Conservation (phyloP, 1,140 invertebrate genomes). For the Palaemon carinicauda region DNA sequence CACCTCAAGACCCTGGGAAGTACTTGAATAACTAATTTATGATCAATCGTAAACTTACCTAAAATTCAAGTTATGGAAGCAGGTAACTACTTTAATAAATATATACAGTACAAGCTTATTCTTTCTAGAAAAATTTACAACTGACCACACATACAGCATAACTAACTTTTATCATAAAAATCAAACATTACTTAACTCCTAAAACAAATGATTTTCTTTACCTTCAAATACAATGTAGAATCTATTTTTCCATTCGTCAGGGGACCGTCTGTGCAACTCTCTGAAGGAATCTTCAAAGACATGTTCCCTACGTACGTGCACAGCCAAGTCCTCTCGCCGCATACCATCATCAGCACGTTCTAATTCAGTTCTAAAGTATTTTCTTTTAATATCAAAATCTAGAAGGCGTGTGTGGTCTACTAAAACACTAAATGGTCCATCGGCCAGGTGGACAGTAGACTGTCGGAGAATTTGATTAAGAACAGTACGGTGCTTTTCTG, state of each 20-base stretch:
- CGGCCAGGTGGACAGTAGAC: slow-evolving; percentile 83
- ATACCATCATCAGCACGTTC: slow-evolving; percentile 82
- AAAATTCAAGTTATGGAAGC: too few relatives aligned
- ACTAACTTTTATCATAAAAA: too few relatives aligned
- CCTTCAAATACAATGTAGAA: slow-evolving; percentile 97
- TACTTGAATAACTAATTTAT: too few relatives aligned
- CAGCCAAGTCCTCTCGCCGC: slow-evolving; percentile 87
- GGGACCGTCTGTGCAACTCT: slow-evolving; percentile 82
- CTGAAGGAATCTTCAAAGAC: slow-evolving; percentile 94
- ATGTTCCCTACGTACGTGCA: slow-evolving; percentile 85
- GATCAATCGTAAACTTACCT: too few relatives aligned
- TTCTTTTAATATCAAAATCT: slow-evolving; percentile 92
- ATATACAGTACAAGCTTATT: too few relatives aligned
- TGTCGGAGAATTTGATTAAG: slow-evolving; percentile 92
- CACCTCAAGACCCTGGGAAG: too few relatives aligned
- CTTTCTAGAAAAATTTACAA: too few relatives aligned
- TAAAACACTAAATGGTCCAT: slow-evolving; percentile 88
- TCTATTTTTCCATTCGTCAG: slow-evolving; percentile 93
- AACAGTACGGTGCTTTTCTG: slow-evolving; percentile 88
- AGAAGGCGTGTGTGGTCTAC: slow-evolving; percentile 89
- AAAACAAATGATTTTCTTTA: slow-evolving; percentile 62
- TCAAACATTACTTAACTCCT: too few relatives aligned
- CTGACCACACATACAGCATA: too few relatives aligned
- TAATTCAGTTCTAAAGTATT: slow-evolving; percentile 88
- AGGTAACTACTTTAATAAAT: too few relatives aligned